Evolutionary conservation across 2,797 vertebrate genomes (phyloP).

Genomic region (Bucorvus abyssinicus): DNA sequence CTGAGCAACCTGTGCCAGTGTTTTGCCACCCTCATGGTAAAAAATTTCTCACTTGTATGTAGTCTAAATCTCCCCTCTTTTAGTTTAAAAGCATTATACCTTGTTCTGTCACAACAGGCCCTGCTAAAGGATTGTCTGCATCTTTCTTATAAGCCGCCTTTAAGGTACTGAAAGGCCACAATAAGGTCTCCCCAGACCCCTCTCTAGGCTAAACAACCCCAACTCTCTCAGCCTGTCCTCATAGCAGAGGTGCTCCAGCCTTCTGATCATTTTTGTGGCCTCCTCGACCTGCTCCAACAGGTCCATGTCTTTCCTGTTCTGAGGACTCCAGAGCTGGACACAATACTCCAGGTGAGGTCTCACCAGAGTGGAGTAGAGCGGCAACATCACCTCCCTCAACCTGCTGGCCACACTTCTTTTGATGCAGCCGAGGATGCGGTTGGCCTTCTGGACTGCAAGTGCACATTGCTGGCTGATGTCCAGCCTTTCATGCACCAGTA

Average conservation of each 20-base stretch:
- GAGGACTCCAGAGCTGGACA: accelerated
- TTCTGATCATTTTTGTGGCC: neutral
- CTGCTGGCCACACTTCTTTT: accelerated
- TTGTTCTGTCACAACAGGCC: neutral
- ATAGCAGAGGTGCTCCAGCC: neutral
- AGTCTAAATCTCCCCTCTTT: neutral
- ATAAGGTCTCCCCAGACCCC: accelerated
- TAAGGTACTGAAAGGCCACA: neutral
- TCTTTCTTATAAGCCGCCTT: neutral
- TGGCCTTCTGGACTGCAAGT: neutral
- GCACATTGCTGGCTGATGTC: accelerated
- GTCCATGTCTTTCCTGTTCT: neutral
- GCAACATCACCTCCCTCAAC: neutral
- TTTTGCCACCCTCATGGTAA: neutral
- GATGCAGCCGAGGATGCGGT: neutral
- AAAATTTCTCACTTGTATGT: neutral
- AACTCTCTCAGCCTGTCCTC: neutral
- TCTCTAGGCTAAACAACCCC: neutral
- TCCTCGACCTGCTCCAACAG: neutral
- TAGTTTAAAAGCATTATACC: neutral
- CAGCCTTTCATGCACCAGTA: neutral
- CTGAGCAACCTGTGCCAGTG: neutral
- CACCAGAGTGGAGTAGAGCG: accelerated
- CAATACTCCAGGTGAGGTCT: neutral
- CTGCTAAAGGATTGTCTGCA: neutral